These are phyloP conservation scores for Siderastrea siderea DNA, from an alignment of 92 coral and sea anemone species.

Conservation along the genomic window DNA sequence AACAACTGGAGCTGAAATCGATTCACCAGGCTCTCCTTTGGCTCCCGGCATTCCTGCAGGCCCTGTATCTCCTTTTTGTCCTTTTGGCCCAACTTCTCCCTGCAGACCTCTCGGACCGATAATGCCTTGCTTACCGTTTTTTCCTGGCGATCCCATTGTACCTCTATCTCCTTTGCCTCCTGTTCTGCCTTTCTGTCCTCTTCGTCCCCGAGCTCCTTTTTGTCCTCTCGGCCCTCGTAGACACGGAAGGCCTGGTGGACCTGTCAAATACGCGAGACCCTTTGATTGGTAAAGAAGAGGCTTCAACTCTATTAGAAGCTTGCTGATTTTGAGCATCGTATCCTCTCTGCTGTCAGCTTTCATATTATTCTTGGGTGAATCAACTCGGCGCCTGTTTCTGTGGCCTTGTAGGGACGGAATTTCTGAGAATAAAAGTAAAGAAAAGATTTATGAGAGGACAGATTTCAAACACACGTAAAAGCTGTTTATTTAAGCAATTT, in stretches of 20 bases:
- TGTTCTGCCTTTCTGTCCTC: background rate
- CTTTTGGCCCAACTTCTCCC: background rate
- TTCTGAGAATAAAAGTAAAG: background rate
- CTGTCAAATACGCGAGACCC: background rate
- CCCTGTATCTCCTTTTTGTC: conserved; percentile 15
- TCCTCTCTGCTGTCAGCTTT: background rate
- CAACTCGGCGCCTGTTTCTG: background rate
- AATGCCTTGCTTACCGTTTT: conserved; percentile 7
- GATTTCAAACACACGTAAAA: background rate
- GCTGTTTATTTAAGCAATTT: too few species aligned
- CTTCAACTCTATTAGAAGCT: background rate
- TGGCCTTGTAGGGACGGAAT: too few species aligned
- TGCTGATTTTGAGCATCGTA: background rate
- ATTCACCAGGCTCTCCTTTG: conserved; percentile 31
- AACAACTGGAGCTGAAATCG: conserved; percentile 13
- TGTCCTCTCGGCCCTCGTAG: background rate
- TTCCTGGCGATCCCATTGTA: conserved; percentile 18
- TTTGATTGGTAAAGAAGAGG: background rate
- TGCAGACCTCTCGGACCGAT: background rate
- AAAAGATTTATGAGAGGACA: background rate
- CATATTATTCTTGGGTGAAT: background rate
- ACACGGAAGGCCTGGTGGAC: conserved; percentile 14
- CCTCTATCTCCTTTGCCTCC: conserved; percentile 24
- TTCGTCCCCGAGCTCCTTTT: conserved; percentile 3
- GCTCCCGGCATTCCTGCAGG: conserved; percentile 2